A percentile compares a stretch with the other conserved stretches of the same genome.
These are phyloP conservation scores for Hirundichthys speculiger DNA, from an alignment of 2,113 vertebrate genomes.

Conservation along the genomic window DNA sequence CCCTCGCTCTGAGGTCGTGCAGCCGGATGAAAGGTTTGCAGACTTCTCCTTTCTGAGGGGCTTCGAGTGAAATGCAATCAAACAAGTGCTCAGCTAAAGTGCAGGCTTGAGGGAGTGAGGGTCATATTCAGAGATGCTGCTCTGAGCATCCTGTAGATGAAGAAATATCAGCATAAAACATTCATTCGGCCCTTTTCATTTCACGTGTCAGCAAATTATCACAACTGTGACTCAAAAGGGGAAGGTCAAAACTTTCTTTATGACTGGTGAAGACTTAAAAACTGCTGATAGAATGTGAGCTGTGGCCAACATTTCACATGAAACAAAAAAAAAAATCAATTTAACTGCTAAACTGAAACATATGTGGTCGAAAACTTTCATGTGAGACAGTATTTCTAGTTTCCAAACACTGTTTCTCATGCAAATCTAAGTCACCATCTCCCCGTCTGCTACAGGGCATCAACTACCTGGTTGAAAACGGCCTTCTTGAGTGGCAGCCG, in stretches of 20 bases:
- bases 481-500: conserved; percentile 79
- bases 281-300: too few relatives aligned
- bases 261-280: background rate
- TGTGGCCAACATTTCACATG: background rate
- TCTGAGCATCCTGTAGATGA: background rate
- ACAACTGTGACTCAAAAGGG: background rate
- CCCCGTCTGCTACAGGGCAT: conserved; percentile 82
- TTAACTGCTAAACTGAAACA: background rate
- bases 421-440: background rate
- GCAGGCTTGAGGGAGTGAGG: background rate
- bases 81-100: conserved; percentile 3
- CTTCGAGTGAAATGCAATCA: conserved; percentile 20
- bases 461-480: conserved; percentile 84
- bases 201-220: background rate
- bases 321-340: background rate
- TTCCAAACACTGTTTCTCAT: background rate
- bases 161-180: too few relatives aligned
- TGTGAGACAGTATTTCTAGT: background rate
- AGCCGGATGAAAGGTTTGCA: background rate
- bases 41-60: background rate
- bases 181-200: background rate
- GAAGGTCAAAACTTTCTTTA: conserved; percentile 10
- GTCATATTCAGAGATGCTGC: background rate
- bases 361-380: background rate
- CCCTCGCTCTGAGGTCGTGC: conserved; percentile 1